phyloP scores from a whole-genome alignment of 2,888 invertebrate species.

The Stomorhina lunata region DNA sequence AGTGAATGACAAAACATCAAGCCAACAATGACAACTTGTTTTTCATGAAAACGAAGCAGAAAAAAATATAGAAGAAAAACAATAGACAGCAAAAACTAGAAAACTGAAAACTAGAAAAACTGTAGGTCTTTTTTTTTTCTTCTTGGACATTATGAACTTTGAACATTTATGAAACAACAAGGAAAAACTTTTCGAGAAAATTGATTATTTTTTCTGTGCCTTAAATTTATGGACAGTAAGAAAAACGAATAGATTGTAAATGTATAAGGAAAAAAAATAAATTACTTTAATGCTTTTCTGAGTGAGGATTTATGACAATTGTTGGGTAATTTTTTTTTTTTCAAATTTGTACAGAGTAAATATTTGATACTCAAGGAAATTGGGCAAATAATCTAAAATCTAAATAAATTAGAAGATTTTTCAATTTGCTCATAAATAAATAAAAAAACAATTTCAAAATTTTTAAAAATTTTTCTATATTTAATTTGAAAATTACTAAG shows the following conservation, averaged over 20 bases:
- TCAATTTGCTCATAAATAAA: too few relatives aligned
- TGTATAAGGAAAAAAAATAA: background rate
- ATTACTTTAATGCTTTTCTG: background rate
- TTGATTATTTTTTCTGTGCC: background rate
- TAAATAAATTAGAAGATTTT: too few relatives aligned
- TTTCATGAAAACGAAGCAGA: background rate
- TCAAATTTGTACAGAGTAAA: background rate
- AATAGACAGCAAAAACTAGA: background rate
- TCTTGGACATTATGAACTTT: slow-evolving; percentile 16
- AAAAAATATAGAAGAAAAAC: too few relatives aligned
- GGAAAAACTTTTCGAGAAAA: slow-evolving; percentile 24
- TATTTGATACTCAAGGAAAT: too few relatives aligned
- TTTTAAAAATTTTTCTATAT: too few relatives aligned
- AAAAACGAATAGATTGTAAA: too few relatives aligned
- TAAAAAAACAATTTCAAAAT: too few relatives aligned
- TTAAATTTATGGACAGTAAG: background rate
- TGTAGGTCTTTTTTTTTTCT: background rate
- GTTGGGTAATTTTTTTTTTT: background rate
- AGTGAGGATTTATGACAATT: background rate
- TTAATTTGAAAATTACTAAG: too few relatives aligned
- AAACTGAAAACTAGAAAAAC: background rate
- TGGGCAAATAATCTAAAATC: too few relatives aligned
- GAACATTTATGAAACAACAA: slow-evolving; percentile 29
- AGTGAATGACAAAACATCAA: slow-evolving; percentile 44
- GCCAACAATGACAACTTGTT: slow-evolving; percentile 37